phyloP scores from a whole-genome alignment of 1,140 invertebrate genomes.

The Halictus rubicundus region DNA sequence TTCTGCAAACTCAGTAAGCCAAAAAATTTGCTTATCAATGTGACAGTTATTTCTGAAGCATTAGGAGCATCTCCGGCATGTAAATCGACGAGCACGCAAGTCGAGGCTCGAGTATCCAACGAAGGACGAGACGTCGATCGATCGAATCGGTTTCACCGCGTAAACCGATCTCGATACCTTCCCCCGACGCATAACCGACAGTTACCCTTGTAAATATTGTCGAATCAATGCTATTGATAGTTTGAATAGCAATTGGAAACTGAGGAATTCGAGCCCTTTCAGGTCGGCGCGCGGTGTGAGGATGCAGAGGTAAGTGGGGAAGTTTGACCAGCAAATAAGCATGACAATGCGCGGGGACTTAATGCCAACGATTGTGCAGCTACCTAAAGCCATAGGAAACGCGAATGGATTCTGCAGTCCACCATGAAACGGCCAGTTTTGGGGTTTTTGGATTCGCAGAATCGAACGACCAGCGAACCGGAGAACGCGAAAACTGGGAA shows the following conservation, averaged over 20 bases:
- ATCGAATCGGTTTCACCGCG: neutral
- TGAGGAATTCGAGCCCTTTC: neutral
- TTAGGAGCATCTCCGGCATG: too few relatives aligned
- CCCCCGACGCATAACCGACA: neutral
- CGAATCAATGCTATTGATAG: neutral
- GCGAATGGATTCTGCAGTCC: neutral
- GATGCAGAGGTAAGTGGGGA: neutral
- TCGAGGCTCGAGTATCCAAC: too few relatives aligned
- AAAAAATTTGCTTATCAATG: too few relatives aligned
- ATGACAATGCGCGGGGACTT: neutral
- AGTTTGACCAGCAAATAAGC: slow-evolving; percentile 1
- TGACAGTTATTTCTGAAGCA: too few relatives aligned
- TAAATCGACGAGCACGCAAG: too few relatives aligned
- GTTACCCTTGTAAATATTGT: slow-evolving; percentile 13
- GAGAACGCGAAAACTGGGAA: too few relatives aligned
- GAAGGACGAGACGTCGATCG: neutral
- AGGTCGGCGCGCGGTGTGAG: too few relatives aligned
- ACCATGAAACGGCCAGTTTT: too few relatives aligned
- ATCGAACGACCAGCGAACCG: too few relatives aligned
- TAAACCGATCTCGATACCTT: too few relatives aligned
- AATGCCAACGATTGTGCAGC: neutral
- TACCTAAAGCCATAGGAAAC: neutral
- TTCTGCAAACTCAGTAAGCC: too few relatives aligned
- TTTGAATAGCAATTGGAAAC: neutral
- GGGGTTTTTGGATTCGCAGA: too few relatives aligned